Conservation (phyloP, 2,888 invertebrate genomes). For the Callinectes sapidus region DNA sequence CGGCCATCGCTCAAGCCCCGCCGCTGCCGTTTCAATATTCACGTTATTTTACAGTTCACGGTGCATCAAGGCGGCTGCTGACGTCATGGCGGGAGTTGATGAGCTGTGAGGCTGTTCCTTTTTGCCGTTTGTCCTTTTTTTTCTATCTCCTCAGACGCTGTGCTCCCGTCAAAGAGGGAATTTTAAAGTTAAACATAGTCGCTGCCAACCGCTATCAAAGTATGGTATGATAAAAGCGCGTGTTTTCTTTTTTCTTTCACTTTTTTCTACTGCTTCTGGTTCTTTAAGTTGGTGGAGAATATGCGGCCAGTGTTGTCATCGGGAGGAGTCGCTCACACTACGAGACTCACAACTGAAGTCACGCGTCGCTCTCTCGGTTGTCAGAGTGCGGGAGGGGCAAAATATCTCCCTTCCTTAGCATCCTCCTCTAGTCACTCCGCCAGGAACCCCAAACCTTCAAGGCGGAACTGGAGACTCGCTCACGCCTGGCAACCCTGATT, state of each 20-base stretch:
- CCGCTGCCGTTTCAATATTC: conserved; percentile 56
- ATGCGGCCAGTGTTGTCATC: neutral
- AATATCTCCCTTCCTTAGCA: neutral
- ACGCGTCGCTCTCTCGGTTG: neutral
- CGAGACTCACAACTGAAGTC: neutral
- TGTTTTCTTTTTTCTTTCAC: conserved; percentile 12
- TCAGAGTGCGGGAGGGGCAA: neutral
- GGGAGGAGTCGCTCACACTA: neutral
- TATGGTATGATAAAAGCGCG: conserved; percentile 2
- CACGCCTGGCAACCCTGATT: conserved; percentile 41
- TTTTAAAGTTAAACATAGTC: conserved; percentile 58
- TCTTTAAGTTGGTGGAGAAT: neutral
- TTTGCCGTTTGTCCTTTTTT: neutral
- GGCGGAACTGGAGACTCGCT: conserved; percentile 21
- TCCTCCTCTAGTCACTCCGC: neutral
- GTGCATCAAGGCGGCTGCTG: conserved; percentile 38
- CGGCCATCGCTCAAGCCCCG: neutral
- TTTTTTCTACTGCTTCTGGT: neutral
- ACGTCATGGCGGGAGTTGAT: conserved; percentile 46
- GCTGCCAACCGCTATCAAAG: conserved; percentile 51
- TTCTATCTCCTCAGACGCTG: neutral
- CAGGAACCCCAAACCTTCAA: neutral
- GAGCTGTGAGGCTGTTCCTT: conserved; percentile 45
- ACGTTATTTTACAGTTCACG: conserved; percentile 51
- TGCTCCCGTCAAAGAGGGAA: conserved; percentile 50